Base-by-base conservation (phyloP, 2,113 vertebrate genomes). In the Loxodonta africana region DNA sequence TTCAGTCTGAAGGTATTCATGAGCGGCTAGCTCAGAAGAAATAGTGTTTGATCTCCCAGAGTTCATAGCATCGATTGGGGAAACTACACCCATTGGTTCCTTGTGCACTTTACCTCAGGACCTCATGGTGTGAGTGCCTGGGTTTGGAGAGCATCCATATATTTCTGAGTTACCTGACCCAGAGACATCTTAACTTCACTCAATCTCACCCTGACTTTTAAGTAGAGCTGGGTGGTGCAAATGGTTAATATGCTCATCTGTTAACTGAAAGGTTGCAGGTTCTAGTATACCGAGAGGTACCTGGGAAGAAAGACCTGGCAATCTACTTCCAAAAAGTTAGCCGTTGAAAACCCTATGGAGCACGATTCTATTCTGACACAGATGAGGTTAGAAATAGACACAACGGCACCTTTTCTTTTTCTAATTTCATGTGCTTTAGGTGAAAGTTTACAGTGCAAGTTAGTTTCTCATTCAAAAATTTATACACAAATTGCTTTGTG, bases 11-110 rank as follows among this genome's bases (percentile, higher is more conserved):
- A 74, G 65, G 63, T 41, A 20, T 23, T 33, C 7, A 4, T 0
- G 6, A 15, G 0, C 8, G 30, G 7, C 0, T 2, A 67, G 46
- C 1, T 5, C 12, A 6, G 67, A 9, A 5, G 18, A 37, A 33
- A 44, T 20, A 9, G 17, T n/a, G 1, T 12, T 21, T 1, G 0
- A 1, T 33, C 44, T 41, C 30, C 9, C 20, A 44, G 26, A 6
- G 11, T 21, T 71, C 20, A 6, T 26, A 23, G 53, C 23, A 6
- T 1, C 2, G 18, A 37, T 14, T 67, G 41, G 18, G 28, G 6
- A 21, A 62, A 7, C 33, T 67, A 33, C 4, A 20, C 28, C 33
- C 51, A 14, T 1, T 1, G 10, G 28, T 37, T 41, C 74, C 30
- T 4, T 5, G 18, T 8, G 3, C 1, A 6, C 11, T 25, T 48